Evolutionary conservation across 64 coral and sea anemone genomes (phyloP).

Genomic region (Stichodactyla mertensii): DNA sequence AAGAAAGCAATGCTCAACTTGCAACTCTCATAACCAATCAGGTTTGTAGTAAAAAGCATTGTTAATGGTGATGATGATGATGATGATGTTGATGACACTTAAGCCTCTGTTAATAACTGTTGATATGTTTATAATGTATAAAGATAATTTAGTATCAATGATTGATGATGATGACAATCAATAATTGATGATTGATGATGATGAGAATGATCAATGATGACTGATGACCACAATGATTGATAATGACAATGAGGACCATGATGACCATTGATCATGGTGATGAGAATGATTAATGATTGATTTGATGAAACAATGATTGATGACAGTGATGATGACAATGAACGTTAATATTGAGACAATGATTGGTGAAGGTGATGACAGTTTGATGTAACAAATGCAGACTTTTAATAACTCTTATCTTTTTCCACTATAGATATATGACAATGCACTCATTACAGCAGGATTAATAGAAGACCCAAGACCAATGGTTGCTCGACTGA

Average conservation of each 20-base stretch:
- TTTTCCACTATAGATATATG: constrained; percentile 63
- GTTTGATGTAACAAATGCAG: neutral
- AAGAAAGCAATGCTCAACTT: constrained; percentile 64
- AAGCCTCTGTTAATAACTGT: neutral
- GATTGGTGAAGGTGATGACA: neutral
- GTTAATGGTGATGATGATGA: neutral
- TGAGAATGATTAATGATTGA: no score
- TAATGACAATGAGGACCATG: no score
- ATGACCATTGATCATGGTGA: no score
- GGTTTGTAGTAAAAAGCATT: constrained; percentile 25
- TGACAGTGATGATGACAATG: neutral
- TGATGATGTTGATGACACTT: neutral
- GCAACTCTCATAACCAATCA: constrained; percentile 85
- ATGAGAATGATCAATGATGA: neutral
- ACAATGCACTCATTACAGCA: constrained; percentile 95
- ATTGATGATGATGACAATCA: neutral
- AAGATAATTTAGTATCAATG: neutral
- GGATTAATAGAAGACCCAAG: constrained; percentile 90
- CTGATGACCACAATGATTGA: neutral
- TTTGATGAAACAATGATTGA: no score
- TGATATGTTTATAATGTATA: no score
- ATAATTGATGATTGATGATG: neutral
- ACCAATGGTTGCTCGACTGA: constrained; percentile 84
- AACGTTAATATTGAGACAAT: neutral
- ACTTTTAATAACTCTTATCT: neutral